Percentiles rank a stretch among this genome's conserved stretches.
phyloP scores from a whole-genome alignment of 2,888 invertebrate species.

The Xestia c-nigrum region DNA sequence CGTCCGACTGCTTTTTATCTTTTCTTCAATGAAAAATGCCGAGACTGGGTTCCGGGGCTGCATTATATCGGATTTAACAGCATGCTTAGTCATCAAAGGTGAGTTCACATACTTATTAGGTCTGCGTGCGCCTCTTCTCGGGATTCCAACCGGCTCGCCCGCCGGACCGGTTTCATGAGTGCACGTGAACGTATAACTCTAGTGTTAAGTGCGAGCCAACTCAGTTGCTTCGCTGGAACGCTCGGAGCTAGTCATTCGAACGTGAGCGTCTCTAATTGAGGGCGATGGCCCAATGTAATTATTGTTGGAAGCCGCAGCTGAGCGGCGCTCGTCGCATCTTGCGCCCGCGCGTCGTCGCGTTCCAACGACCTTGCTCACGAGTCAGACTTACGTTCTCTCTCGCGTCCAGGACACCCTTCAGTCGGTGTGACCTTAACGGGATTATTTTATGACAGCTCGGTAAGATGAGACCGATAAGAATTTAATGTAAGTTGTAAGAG shows the following conservation, averaged over 20 bases:
- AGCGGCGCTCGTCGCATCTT: conserved; percentile 58
- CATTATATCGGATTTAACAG: conserved; percentile 61
- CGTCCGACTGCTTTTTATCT: conserved; percentile 35
- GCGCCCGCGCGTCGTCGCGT: conserved; percentile 54
- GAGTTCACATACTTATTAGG: conserved; percentile 68
- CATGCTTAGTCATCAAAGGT: conserved; percentile 70
- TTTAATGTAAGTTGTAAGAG: conserved; percentile 61
- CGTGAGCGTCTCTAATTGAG: conserved; percentile 73
- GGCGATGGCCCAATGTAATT: conserved; percentile 73
- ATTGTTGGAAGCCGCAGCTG: conserved; percentile 55
- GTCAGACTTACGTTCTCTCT: conserved; percentile 12
- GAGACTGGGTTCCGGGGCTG: conserved; percentile 50
- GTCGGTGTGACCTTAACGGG: conserved; percentile 66
- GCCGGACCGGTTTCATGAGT: conserved; percentile 73
- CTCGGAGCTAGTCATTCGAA: conserved; percentile 64
- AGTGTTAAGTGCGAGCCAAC: conserved; percentile 62
- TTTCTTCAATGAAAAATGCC: conserved; percentile 58
- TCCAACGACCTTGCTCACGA: conserved; percentile 59
- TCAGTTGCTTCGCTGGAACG: conserved; percentile 38
- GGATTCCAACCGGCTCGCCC: conserved; percentile 65
- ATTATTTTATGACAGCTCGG: conserved; percentile 69
- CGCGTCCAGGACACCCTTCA: conserved; percentile 59
- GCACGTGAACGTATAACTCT: conserved; percentile 69
- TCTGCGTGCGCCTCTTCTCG: conserved; percentile 62
- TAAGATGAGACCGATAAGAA: conserved; percentile 61